These are phyloP conservation scores for Alectura lathami DNA, from an alignment of 2,113 vertebrate genomes.

Conservation along the genomic window DNA sequence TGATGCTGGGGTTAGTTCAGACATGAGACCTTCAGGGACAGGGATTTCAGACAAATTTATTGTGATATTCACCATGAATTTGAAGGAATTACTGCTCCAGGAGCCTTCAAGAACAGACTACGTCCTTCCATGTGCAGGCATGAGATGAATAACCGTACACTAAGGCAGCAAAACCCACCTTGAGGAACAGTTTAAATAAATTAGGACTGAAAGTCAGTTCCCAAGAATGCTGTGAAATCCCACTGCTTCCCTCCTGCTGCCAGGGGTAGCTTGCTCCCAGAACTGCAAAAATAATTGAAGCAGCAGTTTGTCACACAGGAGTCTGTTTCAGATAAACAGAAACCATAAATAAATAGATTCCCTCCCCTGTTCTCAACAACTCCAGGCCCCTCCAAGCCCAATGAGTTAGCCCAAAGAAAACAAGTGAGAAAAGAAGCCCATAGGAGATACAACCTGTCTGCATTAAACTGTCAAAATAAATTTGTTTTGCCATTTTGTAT, in stretches of 20 bases:
- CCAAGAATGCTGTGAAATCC: neutral
- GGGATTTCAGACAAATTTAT: fast-evolving
- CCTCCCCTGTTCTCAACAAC: neutral
- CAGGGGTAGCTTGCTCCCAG: neutral
- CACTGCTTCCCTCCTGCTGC: neutral
- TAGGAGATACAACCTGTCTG: neutral
- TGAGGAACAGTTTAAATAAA: fast-evolving
- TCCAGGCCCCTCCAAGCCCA: neutral
- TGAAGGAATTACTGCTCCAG: neutral
- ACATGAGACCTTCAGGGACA: fast-evolving
- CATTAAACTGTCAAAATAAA: fast-evolving
- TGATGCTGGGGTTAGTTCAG: neutral
- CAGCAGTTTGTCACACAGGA: neutral
- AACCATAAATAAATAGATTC: fast-evolving
- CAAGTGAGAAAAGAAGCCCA: neutral
- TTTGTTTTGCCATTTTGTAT: neutral
- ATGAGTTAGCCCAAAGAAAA: fast-evolving
- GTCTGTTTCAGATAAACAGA: neutral
- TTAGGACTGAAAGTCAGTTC: neutral
- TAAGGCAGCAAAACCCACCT: fast-evolving
- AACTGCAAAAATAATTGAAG: neutral
- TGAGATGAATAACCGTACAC: fast-evolving
- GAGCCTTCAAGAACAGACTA: neutral
- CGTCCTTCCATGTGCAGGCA: neutral
- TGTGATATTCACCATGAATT: fast-evolving